Percentiles rank a stretch among this genome's conserved stretches.
Conservation (phyloP, 2,888 invertebrate genomes). For the Brachyopa scutellaris region DNA sequence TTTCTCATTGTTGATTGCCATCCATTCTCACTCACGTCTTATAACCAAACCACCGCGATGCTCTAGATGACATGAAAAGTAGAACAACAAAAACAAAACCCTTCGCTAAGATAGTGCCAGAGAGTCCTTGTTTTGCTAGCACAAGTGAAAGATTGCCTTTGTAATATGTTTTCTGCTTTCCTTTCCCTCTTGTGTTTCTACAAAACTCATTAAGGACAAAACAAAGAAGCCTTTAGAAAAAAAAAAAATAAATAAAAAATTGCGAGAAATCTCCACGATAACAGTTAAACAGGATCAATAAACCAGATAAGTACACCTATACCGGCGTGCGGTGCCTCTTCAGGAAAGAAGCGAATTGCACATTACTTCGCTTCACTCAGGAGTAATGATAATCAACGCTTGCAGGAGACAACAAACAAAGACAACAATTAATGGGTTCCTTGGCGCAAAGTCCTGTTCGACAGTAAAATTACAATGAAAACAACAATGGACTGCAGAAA, state of each 20-base stretch:
- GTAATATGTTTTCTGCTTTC: conserved; percentile 17
- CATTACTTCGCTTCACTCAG: conserved; percentile 49
- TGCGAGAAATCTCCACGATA: conserved; percentile 50
- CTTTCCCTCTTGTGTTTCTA: neutral
- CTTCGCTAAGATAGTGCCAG: conserved; percentile 52
- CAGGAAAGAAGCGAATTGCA: conserved; percentile 36
- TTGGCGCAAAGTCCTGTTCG: conserved; percentile 16
- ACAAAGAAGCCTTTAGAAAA: conserved; percentile 59
- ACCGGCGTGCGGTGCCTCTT: conserved; percentile 5
- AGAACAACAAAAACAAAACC: conserved; percentile 2
- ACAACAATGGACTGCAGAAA: neutral
- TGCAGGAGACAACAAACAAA: conserved; percentile 42
- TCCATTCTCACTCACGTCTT: conserved; percentile 45
- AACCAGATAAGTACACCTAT: conserved; percentile 58
- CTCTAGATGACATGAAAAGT: conserved; percentile 8
- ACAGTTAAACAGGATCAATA: conserved; percentile 68
- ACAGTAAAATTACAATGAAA: neutral
- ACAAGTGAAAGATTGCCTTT: conserved; percentile 51
- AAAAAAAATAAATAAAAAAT: conserved; percentile 14
- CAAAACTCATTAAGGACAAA: conserved; percentile 67
- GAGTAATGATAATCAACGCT: conserved; percentile 58
- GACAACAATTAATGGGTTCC: conserved; percentile 53
- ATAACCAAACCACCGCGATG: conserved; percentile 51
- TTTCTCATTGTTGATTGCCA: conserved; percentile 32
- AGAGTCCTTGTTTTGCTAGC: conserved; percentile 38